Evolutionary conservation across 2,888 invertebrate species (phyloP), one percentile per base, ranked within the genome.

Genomic region (Pedicia rivosa): DNA sequence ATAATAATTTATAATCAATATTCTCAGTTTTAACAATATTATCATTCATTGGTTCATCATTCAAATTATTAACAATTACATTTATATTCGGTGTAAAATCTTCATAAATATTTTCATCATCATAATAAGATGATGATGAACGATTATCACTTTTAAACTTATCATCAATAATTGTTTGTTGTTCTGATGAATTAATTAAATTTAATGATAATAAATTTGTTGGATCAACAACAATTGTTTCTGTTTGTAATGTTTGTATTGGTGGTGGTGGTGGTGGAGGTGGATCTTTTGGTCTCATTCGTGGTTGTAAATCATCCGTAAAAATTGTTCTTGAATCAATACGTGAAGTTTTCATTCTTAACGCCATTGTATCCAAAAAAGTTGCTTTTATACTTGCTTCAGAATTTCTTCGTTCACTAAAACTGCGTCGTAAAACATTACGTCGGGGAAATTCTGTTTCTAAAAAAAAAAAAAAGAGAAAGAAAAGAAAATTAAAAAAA

Each of bases 351-450:
- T 71, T 72, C 37, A 74, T 66, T 46, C 84, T 70, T 47, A 87
- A 64, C 16, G 86, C 78, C 79, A 86, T 87, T 17, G 86, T 86
- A 56, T 88, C 87, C 53, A 78, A 67, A 56, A 81, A 82, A 42
- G 67, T 67, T 8, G 77, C 14, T n/a, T 27, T n/a, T 19, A 24
- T 14, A 26, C 20, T 70, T 10, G 63, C 62, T 9, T 53, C 32
- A 7, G 32, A 32, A 44, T 56, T 62, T 55, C 54, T 48, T 9
- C 64, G 56, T 38, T 64, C 64, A 48, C 64, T 65, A 28, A 57
- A 49, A 40, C 59, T 61, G 36, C 64, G 50, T 12, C 58, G 51
- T 14, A 36, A 17, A 2, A 9, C 6, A n/a, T 10, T 35, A 26
- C 35, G 30, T 14, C 35, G 37, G 9, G 26, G 30, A 9, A 25